phyloP scores from a whole-genome alignment of 2,797 vertebrate species.

The Pangasius mekongensis region DNA sequence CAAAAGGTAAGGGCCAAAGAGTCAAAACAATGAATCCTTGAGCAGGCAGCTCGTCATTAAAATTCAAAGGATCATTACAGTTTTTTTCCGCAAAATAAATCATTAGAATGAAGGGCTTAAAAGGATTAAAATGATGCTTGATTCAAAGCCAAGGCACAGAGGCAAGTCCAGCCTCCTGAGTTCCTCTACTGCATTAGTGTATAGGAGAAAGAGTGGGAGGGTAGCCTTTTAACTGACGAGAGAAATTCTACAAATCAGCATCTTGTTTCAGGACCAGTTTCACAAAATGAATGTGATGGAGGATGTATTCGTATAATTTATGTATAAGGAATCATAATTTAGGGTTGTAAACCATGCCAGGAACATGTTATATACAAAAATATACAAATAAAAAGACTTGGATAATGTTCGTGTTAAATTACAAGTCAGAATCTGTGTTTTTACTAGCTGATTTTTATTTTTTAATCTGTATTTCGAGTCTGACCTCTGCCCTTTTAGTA shows the following conservation, averaged over 20 bases:
- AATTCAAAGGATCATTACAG: conserved; percentile 89
- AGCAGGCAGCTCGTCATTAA: conserved; percentile 86
- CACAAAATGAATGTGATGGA: neutral
- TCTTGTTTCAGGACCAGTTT: conserved; percentile 5
- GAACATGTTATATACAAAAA: neutral
- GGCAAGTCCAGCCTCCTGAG: conserved; percentile 73
- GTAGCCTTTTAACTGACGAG: conserved; percentile 11
- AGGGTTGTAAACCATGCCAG: neutral
- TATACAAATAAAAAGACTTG: neutral
- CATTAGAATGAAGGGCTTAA: conserved; percentile 90
- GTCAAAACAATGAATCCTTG: conserved; percentile 91
- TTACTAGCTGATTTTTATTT: neutral
- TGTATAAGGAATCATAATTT: neutral
- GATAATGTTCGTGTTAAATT: neutral
- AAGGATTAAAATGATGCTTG: conserved; percentile 88
- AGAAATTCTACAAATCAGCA: conserved; percentile 33
- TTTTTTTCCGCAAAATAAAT: conserved; percentile 85
- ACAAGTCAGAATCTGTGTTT: neutral
- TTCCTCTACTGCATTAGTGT: conserved; percentile 64
- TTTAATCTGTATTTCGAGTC: neutral
- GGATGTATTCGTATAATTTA: neutral
- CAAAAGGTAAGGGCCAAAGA: conserved; percentile 88
- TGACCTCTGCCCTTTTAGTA: neutral
- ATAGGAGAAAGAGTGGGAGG: conserved; percentile 2
- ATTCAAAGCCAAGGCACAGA: conserved; percentile 83